These are phyloP conservation scores for Cabera pusaria DNA, from an alignment of 2,888 invertebrate species.

Conservation along the genomic window DNA sequence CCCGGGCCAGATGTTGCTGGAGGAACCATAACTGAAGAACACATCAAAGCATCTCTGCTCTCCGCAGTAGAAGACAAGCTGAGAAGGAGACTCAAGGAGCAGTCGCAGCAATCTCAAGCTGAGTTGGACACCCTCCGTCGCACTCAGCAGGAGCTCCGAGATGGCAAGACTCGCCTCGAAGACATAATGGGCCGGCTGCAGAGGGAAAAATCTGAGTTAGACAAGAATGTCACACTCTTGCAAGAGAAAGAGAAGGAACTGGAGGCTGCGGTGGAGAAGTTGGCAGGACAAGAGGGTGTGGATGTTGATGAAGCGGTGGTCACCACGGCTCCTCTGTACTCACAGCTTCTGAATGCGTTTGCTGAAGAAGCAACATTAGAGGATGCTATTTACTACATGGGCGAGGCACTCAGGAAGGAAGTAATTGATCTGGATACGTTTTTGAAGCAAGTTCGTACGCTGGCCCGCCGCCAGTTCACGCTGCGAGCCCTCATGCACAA, in stretches of 20 bases:
- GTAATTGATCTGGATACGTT: conserved; percentile 98
- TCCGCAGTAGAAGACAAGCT: conserved; percentile 98
- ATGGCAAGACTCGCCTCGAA: conserved; percentile 92
- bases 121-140: conserved; percentile 94
- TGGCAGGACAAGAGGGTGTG: conserved; percentile 90
- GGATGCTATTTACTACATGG: conserved; percentile 99
- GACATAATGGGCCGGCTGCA: conserved; percentile 90
- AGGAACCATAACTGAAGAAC: conserved; percentile 97
- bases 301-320: conserved; percentile 98
- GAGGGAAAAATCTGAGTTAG: conserved; percentile 90
- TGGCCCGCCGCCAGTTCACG: conserved; percentile 98
- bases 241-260: conserved; percentile 95
- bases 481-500: conserved; percentile 97
- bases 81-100: conserved; percentile 92
- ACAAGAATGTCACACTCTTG: conserved; percentile 91
- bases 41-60: conserved; percentile 95
- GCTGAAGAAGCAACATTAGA: conserved; percentile 99
- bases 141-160: conserved; percentile 93
- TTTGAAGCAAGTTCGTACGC: conserved; percentile 96
- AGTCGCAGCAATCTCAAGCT: conserved; percentile 94
- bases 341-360: conserved; percentile 97
- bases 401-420: conserved; percentile 95
- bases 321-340: conserved; percentile 97
- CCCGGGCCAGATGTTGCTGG: conserved; percentile 72
- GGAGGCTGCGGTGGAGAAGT: conserved; percentile 89